Conservation (phyloP, 1,140 invertebrate genomes). For the Chrysomallon squamiferum region DNA sequence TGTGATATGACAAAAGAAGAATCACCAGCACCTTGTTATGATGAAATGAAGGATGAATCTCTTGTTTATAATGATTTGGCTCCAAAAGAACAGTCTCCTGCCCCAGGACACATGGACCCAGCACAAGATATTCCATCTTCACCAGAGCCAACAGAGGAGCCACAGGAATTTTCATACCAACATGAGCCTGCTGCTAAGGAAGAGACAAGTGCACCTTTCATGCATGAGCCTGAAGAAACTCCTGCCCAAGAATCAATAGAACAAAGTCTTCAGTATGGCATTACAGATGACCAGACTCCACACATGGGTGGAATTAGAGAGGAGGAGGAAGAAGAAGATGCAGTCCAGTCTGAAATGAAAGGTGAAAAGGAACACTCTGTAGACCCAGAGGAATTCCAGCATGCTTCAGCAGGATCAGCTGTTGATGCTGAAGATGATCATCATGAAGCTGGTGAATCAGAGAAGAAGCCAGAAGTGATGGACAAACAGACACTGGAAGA, state of each 20-base stretch:
- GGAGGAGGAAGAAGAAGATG: slow-evolving; percentile 33
- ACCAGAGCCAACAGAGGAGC: slow-evolving; percentile 21
- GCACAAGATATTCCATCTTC: slow-evolving; percentile 18
- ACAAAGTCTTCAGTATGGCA: slow-evolving; percentile 34
- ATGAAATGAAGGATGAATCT: no score
- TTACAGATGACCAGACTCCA: slow-evolving; percentile 11
- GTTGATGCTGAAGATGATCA: neutral
- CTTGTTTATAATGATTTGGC: no score
- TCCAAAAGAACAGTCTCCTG: slow-evolving; percentile 23
- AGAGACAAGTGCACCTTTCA: slow-evolving; percentile 12
- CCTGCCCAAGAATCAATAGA: slow-evolving; percentile 7
- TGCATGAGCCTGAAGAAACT: slow-evolving; percentile 10
- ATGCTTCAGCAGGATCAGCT: neutral
- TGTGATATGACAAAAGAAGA: no score
- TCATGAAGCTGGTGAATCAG: slow-evolving; percentile 19
- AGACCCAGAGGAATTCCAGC: neutral
- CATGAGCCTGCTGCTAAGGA: neutral
- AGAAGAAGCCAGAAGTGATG: slow-evolving; percentile 1
- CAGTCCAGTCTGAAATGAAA: slow-evolving; percentile 7
- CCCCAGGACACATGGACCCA: slow-evolving; percentile 22
- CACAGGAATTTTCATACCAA: neutral
- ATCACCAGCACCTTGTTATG: no score
- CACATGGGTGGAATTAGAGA: slow-evolving; percentile 43
- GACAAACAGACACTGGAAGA: slow-evolving; percentile 20
- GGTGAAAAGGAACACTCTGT: neutral